These are phyloP conservation scores for Subacronicta megacephala DNA, from an alignment of 2,888 invertebrate species.

Conservation along the genomic window DNA sequence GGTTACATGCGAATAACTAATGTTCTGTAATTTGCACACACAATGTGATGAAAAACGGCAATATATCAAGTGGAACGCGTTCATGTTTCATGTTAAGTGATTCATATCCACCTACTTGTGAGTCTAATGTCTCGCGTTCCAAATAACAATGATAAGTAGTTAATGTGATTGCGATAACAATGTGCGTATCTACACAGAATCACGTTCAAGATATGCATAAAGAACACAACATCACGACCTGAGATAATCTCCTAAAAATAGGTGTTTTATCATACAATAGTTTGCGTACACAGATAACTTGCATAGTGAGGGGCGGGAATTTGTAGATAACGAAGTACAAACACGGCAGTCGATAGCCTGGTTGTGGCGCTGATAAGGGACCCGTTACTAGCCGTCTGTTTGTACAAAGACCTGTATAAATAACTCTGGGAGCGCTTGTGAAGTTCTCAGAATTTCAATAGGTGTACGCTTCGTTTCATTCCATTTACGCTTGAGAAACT, in stretches of 20 bases:
- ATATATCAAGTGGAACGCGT: conserved; percentile 62
- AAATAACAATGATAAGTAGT: conserved; percentile 63
- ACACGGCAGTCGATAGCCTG: conserved; percentile 86
- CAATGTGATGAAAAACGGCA: conserved; percentile 62
- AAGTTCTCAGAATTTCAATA: conserved; percentile 58
- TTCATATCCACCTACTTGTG: conserved; percentile 56
- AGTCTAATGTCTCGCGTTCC: conserved; percentile 54
- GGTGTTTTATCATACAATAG: conserved; percentile 74
- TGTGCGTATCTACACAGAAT: conserved; percentile 59
- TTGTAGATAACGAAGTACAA: conserved; percentile 80
- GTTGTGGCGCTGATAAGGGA: conserved; percentile 79
- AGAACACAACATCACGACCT: conserved; percentile 59
- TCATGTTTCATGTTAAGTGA: conserved; percentile 62
- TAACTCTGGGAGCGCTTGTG: conserved; percentile 52
- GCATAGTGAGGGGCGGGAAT: conserved; percentile 74
- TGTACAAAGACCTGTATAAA: conserved; percentile 60
- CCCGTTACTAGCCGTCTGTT: conserved; percentile 67
- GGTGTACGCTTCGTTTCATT: conserved; percentile 47
- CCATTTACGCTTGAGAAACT: conserved; percentile 60
- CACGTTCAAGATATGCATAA: conserved; percentile 62
- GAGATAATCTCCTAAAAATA: conserved; percentile 76
- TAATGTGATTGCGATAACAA: conserved; percentile 59
- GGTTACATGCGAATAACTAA: conserved; percentile 79
- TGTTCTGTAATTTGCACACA: conserved; percentile 77
- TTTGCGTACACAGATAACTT: conserved; percentile 75